These are phyloP conservation scores for Lycocorax pyrrhopterus DNA, from an alignment of 2,113 vertebrate species.

Conservation along the genomic window DNA sequence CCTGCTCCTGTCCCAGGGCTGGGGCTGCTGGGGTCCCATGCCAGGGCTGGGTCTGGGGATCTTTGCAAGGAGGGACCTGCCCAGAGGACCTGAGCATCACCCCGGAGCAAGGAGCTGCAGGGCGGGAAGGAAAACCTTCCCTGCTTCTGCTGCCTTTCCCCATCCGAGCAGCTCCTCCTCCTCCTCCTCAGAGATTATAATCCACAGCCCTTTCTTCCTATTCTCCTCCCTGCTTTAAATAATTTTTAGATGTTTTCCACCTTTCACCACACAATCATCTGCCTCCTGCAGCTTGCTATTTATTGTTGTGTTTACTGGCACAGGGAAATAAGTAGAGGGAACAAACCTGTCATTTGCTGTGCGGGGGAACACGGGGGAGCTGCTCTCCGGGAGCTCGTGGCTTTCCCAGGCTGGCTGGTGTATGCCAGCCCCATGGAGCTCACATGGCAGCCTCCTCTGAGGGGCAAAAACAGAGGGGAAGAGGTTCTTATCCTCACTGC, in stretches of 20 bases:
- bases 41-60: not conserved
- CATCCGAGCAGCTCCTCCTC: not conserved
- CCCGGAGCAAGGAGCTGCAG: not conserved
- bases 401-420: not conserved
- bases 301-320: conserved; percentile 47
- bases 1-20: not conserved
- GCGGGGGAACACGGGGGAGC: not conserved
- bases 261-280: conserved; percentile 47
- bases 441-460: not conserved
- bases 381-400: not conserved
- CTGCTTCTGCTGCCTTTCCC: not conserved
- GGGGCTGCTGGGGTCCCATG: not conserved
- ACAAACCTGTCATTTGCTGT: conserved; percentile 1
- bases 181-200: not conserved
- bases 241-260: conserved; percentile 51
- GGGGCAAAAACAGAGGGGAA: not conserved
- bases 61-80: not conserved
- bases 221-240: conserved; percentile 26
- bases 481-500: not conserved
- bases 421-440: not conserved
- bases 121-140: not conserved
- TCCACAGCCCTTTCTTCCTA: not conserved
- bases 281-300: conserved; percentile 51
- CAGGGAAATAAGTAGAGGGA: not conserved
- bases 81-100: not conserved